These are phyloP conservation scores for Excalfactoria chinensis DNA, from an alignment of 2,113 vertebrate species.

Conservation along the genomic window DNA sequence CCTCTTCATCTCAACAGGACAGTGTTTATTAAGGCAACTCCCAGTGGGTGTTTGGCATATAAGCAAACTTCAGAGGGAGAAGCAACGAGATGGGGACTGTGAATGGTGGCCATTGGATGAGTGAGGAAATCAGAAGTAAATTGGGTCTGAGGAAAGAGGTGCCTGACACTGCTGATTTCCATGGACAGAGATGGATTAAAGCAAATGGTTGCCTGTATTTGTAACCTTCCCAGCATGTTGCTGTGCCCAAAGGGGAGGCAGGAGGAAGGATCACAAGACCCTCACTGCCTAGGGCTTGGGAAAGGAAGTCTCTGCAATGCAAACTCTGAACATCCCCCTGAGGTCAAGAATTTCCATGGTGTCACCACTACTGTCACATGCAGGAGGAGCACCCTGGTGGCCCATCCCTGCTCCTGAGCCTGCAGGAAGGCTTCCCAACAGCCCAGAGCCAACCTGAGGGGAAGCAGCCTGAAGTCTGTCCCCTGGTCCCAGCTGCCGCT, in stretches of 20 bases:
- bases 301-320: slow-evolving; percentile 68
- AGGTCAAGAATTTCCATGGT: slow-evolving; percentile 57
- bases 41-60: background rate
- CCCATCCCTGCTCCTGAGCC: background rate
- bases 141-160: slow-evolving; percentile 18
- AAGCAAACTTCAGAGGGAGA: background rate
- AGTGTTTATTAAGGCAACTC: background rate
- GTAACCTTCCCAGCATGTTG: slow-evolving; percentile 47
- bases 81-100: background rate
- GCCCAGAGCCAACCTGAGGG: background rate
- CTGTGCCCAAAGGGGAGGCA: slow-evolving; percentile 8
- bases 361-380: background rate
- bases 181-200: slow-evolving; percentile 27
- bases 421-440: background rate
- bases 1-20: background rate
- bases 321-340: background rate
- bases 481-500: background rate
- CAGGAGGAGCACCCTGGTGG: background rate
- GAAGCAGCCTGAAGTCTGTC: background rate
- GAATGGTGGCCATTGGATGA: slow-evolving; percentile 31
- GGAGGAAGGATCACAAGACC: slow-evolving; percentile 63
- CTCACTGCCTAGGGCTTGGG: slow-evolving; percentile 65
- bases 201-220: slow-evolving; percentile 57
- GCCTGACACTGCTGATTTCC: background rate
- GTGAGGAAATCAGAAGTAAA: slow-evolving; percentile 48